These are phyloP conservation scores for Festucalex cinctus DNA, from an alignment of 2,113 vertebrate species.

Conservation along the genomic window DNA sequence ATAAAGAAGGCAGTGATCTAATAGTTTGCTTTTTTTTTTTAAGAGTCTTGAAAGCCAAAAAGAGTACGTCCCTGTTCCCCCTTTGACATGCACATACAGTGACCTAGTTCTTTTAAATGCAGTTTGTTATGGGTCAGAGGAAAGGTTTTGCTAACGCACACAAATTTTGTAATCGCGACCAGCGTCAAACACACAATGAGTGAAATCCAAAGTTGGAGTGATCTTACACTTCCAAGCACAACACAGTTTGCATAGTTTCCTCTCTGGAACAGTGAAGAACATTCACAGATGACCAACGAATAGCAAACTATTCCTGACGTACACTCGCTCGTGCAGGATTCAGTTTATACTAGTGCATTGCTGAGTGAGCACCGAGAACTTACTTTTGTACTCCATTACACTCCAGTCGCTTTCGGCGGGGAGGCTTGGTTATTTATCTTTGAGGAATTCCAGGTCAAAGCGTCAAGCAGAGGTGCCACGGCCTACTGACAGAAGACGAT, in stretches of 20 bases:
- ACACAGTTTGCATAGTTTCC: neutral
- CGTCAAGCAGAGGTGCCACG: constrained; percentile 28
- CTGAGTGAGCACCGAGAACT: neutral
- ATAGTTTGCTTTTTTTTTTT: constrained; percentile 52
- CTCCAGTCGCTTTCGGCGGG: constrained; percentile 10
- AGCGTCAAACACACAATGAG: constrained; percentile 10
- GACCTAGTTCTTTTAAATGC: constrained; percentile 36
- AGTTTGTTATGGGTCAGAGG: constrained; percentile 45
- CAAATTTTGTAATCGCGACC: constrained; percentile 21
- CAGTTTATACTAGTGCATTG: neutral
- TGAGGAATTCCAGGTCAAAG: constrained; percentile 64
- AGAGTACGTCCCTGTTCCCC: constrained; percentile 3
- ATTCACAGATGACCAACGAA: neutral
- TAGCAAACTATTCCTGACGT: constrained; percentile 1
- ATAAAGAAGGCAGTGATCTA: constrained; percentile 13
- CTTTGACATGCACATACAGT: constrained; percentile 22
- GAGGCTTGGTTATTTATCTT: constrained; percentile 49
- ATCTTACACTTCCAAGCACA: neutral
- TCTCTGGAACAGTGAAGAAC: neutral
- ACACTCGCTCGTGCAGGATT: constrained; percentile 31
- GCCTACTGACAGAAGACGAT: constrained; percentile 13
- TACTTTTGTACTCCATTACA: constrained; percentile 9
- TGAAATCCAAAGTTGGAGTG: neutral
- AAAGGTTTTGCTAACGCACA: constrained; percentile 17
- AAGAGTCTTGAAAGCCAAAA: constrained; percentile 16